Percentiles rank a stretch among this genome's conserved stretches.
These are phyloP conservation scores for Strix uralensis DNA, from an alignment of 2,113 vertebrate genomes.

Conservation along the genomic window DNA sequence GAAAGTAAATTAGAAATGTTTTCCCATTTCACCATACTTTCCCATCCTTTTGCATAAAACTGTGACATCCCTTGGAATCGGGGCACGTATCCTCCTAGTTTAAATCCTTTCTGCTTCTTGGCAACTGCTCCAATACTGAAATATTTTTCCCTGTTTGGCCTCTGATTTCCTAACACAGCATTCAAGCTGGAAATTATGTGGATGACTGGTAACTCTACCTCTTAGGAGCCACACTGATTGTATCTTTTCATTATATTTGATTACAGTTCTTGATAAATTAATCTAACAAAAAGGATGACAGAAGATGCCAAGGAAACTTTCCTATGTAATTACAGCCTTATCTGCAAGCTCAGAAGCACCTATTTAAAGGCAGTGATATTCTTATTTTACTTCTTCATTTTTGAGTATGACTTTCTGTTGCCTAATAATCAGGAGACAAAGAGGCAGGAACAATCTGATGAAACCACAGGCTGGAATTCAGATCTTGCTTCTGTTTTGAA, in stretches of 20 bases:
- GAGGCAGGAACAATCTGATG: background rate
- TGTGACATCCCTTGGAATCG: background rate
- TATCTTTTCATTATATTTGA: background rate
- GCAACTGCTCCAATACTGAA: background rate
- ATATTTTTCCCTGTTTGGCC: background rate
- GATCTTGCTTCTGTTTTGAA: background rate
- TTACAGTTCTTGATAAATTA: background rate
- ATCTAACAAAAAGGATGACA: background rate
- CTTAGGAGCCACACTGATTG: background rate
- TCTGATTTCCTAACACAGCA: background rate
- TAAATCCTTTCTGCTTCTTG: background rate
- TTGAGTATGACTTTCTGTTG: background rate
- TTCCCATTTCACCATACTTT: background rate
- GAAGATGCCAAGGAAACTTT: background rate
- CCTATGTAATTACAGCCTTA: background rate
- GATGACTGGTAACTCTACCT: background rate
- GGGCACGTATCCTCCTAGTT: background rate
- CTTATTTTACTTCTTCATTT: background rate
- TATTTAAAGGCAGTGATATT: background rate
- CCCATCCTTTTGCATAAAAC: background rate
- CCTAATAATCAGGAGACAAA: background rate
- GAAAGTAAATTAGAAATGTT: slow-evolving; percentile 14
- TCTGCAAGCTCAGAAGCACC: background rate
- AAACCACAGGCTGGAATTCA: background rate
- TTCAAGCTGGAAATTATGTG: slow-evolving; percentile 10